Percentiles rank a stretch among this genome's conserved stretches.
Evolutionary conservation across 2,888 invertebrate species (phyloP).

Genomic region (Hydrotaea cyrtoneurina): DNA sequence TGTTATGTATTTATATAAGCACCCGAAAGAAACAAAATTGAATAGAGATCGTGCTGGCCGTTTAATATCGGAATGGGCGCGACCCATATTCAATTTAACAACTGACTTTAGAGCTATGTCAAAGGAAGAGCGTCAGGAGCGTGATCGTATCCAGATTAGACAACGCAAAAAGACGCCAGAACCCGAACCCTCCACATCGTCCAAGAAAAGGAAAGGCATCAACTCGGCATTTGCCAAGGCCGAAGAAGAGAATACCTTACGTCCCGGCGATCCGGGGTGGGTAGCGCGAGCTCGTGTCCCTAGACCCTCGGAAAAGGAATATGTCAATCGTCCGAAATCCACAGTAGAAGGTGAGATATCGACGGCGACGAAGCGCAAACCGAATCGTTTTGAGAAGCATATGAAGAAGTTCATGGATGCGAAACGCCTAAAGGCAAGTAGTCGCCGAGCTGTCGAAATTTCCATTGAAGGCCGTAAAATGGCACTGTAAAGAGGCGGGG

Average conservation of each 20-base stretch:
- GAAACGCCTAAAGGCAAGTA: constrained; percentile 89
- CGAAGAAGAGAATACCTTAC: constrained; percentile 85
- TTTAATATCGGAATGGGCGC: constrained; percentile 98
- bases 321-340: constrained; percentile 96
- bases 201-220: constrained; percentile 82
- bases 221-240: constrained; percentile 83
- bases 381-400: constrained; percentile 95
- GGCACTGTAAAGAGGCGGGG: constrained; percentile 86
- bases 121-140: constrained; percentile 95
- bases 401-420: constrained; percentile 94
- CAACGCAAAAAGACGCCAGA: constrained; percentile 79
- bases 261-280: constrained; percentile 98
- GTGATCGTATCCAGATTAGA: constrained; percentile 94
- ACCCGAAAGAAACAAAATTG: constrained; percentile 96
- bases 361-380: constrained; percentile 89
- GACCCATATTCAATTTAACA: constrained; percentile 98
- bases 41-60: constrained; percentile 95
- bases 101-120: constrained; percentile 95
- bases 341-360: constrained; percentile 93
- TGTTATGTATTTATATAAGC: constrained; percentile 99
- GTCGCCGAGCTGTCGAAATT: constrained; percentile 93
- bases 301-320: constrained; percentile 96
- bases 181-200: constrained; percentile 80
- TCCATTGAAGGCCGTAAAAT: constrained; percentile 98
- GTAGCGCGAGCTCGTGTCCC: constrained; percentile 97